Evolutionary conservation across 2,888 invertebrate genomes (phyloP).

Genomic region (Parnassius smintheus): DNA sequence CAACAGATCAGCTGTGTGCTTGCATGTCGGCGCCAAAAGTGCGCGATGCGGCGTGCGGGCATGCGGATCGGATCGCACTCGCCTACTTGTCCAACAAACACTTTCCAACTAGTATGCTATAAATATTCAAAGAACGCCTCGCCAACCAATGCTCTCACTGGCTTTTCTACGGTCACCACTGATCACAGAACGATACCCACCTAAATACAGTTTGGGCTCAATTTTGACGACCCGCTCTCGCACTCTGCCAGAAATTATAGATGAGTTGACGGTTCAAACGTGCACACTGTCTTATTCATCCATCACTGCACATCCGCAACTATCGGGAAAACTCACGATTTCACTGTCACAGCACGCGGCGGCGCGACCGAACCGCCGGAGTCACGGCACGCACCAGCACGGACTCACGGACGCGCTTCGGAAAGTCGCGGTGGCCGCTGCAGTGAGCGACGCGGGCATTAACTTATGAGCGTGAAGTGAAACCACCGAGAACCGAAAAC

Average conservation of each 20-base stretch:
- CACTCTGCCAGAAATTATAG: slow-evolving; percentile 62
- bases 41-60: slow-evolving; percentile 31
- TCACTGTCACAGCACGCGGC: slow-evolving; percentile 78
- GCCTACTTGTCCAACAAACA: slow-evolving; percentile 43
- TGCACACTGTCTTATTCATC: slow-evolving; percentile 71
- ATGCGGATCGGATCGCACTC: slow-evolving; percentile 34
- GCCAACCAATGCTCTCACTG: slow-evolving; percentile 52
- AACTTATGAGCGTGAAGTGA: slow-evolving; percentile 47
- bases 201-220: slow-evolving; percentile 80
- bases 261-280: slow-evolving; percentile 52
- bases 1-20: slow-evolving; percentile 65
- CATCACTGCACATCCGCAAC: slow-evolving; percentile 81
- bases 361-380: slow-evolving; percentile 57
- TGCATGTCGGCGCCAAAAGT: slow-evolving; percentile 34
- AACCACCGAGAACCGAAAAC: slow-evolving; percentile 58
- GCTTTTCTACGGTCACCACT: slow-evolving; percentile 34
- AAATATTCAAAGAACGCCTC: slow-evolving; percentile 67
- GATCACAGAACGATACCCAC: slow-evolving; percentile 57
- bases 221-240: slow-evolving; percentile 74
- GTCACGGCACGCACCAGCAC: slow-evolving; percentile 63
- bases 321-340: slow-evolving; percentile 70
- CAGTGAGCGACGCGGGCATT: slow-evolving; percentile 46
- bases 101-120: slow-evolving; percentile 70
- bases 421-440: slow-evolving; percentile 55
- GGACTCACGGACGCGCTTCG: slow-evolving; percentile 50